Evolutionary conservation across 2,797 vertebrate genomes (phyloP).

Genomic region (Dendrocincla tyrannina): DNA sequence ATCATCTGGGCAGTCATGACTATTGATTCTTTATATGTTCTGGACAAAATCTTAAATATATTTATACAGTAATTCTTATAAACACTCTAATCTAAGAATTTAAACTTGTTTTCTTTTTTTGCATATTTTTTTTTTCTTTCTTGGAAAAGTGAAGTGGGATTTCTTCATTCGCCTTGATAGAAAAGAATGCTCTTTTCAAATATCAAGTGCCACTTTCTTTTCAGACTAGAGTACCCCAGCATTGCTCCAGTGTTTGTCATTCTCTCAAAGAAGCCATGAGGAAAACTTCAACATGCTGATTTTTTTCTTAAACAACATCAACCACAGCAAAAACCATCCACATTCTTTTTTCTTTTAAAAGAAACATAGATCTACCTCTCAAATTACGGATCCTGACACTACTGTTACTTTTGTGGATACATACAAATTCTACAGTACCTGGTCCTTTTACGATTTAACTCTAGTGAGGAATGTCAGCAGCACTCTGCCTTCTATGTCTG

Average conservation of each 20-base stretch:
- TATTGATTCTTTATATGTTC: neutral
- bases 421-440: neutral
- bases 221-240: neutral
- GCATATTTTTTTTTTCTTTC: accelerated
- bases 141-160: neutral
- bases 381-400: neutral
- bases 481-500: neutral
- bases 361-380: neutral
- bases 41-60: neutral
- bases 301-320: neutral
- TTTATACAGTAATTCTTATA: neutral
- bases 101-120: neutral
- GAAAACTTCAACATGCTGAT: neutral
- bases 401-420: neutral
- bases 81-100: neutral
- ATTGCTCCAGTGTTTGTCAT: neutral
- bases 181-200: neutral
- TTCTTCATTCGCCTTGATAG: neutral
- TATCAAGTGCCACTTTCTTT: neutral
- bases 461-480: neutral
- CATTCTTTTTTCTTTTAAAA: neutral
- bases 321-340: accelerated
- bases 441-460: neutral
- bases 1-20: neutral
- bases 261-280: neutral